Base-by-base conservation (phyloP, 2,797 vertebrate species). In the Mareca penelope region DNA sequence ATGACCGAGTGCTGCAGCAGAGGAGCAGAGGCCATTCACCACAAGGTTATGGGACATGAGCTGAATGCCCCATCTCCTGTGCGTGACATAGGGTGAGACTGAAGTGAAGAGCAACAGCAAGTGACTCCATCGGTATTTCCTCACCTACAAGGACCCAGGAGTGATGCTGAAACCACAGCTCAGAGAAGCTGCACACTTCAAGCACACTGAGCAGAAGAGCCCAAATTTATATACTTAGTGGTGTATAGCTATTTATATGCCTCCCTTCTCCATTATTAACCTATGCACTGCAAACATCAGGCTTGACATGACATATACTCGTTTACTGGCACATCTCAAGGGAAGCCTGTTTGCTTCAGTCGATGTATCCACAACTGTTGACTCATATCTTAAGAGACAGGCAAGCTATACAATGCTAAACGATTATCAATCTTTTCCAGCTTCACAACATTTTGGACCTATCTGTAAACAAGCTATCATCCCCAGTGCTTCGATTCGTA, bases 1-100 rank as follows among this genome's bases (percentile, higher is more conserved):
- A 46, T 40, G 55, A 73, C 70, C 16, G 69, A 72, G 84, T 70
- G 87, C 73, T 93, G 63, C 82, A 93, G 77, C 63, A 88, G 70
- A 64, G 56, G 52, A 91, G 33, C 91, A 86, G 79, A 59, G 55
- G 57, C 57, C 42, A 44, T 63, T 85, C 85, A 72, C 39, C 59
- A 44, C 68, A 53, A 46, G 10, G 23, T 31, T 69, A 69, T 31
- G 57, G 60, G 57, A 55, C 26, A 73, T 21, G 85, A 87, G 64
- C 40, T 70, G 69, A 87, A 57, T 12, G 50, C 7, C 19, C 39
- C 80, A n/a, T 35, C 65, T 57, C 23, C 57, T 11, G 12, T 3
- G 1, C 60, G 29, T 1, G 2, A 26, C 1, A 19, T 50, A 35
- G 37, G 28, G 7, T 5, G 8, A 79, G 26, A 69, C 40, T 5